Base-by-base conservation (phyloP, 2,888 invertebrate genomes). In the Chesias legatella region DNA sequence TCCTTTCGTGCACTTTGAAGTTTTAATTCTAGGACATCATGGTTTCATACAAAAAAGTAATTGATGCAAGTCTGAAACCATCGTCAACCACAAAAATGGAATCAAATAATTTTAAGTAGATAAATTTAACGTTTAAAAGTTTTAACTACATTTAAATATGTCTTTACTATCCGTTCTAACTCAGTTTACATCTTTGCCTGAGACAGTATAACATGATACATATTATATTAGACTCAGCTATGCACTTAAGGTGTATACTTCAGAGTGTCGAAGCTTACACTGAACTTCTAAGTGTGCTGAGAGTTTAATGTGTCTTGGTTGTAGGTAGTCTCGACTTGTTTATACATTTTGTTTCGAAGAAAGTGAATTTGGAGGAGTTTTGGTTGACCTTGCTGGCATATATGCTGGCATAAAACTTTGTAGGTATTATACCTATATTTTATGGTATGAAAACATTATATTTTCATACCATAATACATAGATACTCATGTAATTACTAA, bases 211-310 rank as follows among this genome's bases (percentile, higher is more conserved):
- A 68, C 60, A 65, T 67, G 71, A 76, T 81, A 75, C 74, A 81
- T 81, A 77, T 79, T 81, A 71, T 78, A 81, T 81, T 63, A 79
- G 76, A 74, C 70, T 62, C 63, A 53, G 51, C 63, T 60, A 67
- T 68, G 74, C 78, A 78, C 80, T 81, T 67, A 77, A 69, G 62
- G 53, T 57, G 57, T 53, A 58, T 48, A n/a, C n/a, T 48, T 58
- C 51, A 56, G 52, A 60, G 63, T 67, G 73, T 67, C 53, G 56
- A 72, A 74, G 72, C 68, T 73, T 67, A 63, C 63, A 56, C 56
- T 57, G 58, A 75, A 76, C 56, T 79, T 79, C 75, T 73, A 73
- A 79, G 75, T 72, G 67, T 63, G 53, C 56, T 53, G 55, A 41
- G 65, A 69, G 64, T 67, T 69, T 67, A 56, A 64, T 60, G 60